Conservation (phyloP, 2,797 vertebrate species). For the Lacerta viridis region DNA sequence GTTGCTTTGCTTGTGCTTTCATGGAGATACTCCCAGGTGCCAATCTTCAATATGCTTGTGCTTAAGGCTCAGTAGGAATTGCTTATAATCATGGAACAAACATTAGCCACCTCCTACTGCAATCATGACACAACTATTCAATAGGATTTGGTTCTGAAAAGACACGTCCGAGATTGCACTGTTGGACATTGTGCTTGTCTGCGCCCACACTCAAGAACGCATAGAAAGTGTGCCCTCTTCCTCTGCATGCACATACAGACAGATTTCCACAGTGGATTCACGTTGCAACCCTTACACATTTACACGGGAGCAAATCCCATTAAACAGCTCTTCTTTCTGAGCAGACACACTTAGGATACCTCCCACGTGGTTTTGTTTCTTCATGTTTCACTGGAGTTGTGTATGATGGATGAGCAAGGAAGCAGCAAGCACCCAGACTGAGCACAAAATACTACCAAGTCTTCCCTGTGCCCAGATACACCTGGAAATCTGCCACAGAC, state of each 20-base stretch:
- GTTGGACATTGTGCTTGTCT: conserved; percentile 29
- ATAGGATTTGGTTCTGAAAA: no score
- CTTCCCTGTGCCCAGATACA: not conserved
- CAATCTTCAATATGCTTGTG: not conserved
- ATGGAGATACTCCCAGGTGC: conserved; percentile 23
- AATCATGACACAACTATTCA: no score
- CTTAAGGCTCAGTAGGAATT: not conserved
- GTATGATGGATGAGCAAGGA: no score
- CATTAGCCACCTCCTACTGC: conserved; percentile 16
- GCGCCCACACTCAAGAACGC: not conserved
- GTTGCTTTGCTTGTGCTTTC: conserved; percentile 42
- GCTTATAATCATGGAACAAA: not conserved
- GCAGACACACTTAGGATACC: no score
- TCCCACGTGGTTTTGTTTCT: not conserved
- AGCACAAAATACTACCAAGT: not conserved
- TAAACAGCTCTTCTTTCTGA: not conserved
- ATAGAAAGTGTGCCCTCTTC: no score
- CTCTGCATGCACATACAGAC: not conserved
- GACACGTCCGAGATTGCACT: no score
- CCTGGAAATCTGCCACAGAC: not conserved
- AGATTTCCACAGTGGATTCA: not conserved
- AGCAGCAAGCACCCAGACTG: not conserved
- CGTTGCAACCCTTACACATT: not conserved
- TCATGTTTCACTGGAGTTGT: not conserved
- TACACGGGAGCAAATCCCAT: not conserved